phyloP scores from a whole-genome alignment of 2,888 invertebrate species.

The Sericinus montela region DNA sequence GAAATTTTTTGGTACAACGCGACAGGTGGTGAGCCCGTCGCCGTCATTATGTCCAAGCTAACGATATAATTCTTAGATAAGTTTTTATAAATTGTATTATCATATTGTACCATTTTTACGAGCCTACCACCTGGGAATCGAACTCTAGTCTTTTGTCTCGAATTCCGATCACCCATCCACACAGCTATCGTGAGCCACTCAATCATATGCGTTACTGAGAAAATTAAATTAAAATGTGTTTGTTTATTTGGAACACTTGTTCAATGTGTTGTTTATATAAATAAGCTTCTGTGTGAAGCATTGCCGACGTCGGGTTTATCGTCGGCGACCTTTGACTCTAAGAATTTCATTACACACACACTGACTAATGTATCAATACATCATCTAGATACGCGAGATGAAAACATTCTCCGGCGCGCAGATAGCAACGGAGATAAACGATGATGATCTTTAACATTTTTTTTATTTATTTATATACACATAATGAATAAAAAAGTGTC shows the following conservation, averaged over 20 bases:
- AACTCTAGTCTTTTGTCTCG: too few species aligned
- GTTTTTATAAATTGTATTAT: too few species aligned
- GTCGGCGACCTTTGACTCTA: conserved; percentile 29
- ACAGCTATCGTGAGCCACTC: too few species aligned
- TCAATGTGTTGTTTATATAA: not conserved
- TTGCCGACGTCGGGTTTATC: conserved; percentile 20
- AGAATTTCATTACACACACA: conserved; percentile 29
- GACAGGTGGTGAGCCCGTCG: too few species aligned
- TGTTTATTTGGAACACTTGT: not conserved
- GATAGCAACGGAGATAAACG: conserved; percentile 5
- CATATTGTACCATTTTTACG: too few species aligned
- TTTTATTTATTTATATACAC: too few species aligned
- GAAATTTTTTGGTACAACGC: too few species aligned
- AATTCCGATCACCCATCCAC: too few species aligned
- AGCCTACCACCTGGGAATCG: too few species aligned
- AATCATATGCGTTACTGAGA: not conserved
- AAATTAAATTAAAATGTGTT: not conserved
- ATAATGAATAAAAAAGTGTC: too few species aligned
- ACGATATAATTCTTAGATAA: too few species aligned
- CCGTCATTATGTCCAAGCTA: too few species aligned
- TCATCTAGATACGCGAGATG: conserved; percentile 49
- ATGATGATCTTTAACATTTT: conserved; percentile 4
- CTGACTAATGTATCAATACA: conserved; percentile 52
- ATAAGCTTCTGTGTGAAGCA: conserved; percentile 19
- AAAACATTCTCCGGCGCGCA: conserved; percentile 34